Evolutionary conservation across 2,113 vertebrate species (phyloP), one percentile per base, ranked within the genome.

Genomic region (Pipa parva): DNA sequence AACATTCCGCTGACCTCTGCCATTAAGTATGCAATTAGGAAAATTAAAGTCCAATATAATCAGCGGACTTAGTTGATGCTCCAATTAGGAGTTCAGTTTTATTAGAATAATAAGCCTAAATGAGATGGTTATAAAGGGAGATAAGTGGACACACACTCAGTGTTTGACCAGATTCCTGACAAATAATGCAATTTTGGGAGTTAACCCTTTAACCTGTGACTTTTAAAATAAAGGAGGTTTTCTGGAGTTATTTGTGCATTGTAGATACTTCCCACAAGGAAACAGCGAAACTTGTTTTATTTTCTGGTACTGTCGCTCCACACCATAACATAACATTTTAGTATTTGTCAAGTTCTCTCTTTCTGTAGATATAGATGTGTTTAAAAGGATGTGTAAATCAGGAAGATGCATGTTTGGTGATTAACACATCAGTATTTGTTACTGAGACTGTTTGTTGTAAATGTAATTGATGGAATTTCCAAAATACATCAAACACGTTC

Each of bases 1-100:
- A 70, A 42, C 33, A 58, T 70, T 61, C 58, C 48, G 18, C 24
- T 60, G 58, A 60, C 66, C 58, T 42, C 49, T 61, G 66, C 57
- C 66, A 61, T 70, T 60, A 70, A 70, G 39, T 70, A 70, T 28
- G 58, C 66, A 70, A 70, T 70, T 70, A 70, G 66, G 54, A 61
- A 70, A 70, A 70, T 70, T 70, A 70, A 70, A 70, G 66, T 70
- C 66, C 66, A 70, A 70, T 70, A 60, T 70, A 70, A 70, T 70
- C 66, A 70, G 48, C 52, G 25, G 57, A 25, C 46, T 60, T 54
- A 60, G 66, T 37, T 70, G 57, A 70, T 70, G 48, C 33, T 54
- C 66, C 49, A 70, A 70, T 70, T 70, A 70, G 24, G 49, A 70
- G 58, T 61, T 70, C 57, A 54, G 54, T 70, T 70, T 58, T 70